Base-by-base conservation (phyloP, 2,113 vertebrate genomes). In the Microcebus jonahi region DNA sequence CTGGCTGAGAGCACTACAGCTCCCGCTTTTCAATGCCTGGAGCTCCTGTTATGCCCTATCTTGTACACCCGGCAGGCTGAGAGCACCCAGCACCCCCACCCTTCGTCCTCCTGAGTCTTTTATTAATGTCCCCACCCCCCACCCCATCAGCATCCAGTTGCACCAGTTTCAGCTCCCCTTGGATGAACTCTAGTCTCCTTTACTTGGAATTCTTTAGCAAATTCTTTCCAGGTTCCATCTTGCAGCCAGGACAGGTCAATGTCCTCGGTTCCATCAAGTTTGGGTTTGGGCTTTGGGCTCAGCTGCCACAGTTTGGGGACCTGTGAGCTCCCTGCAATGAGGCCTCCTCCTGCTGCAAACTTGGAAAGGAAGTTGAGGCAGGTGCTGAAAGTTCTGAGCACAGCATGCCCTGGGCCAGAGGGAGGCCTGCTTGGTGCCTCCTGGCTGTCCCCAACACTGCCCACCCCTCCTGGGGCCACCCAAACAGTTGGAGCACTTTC, bases 11-110 rank as follows among this genome's bases (percentile, higher is more conserved):
- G 67, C 18, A 29, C 2, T 34, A 55, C 17, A n/a, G 17, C 23
- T 21, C 0, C 0, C 25, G 25, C 31, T 96, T 73, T 55, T 36
- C 7, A 15, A 76, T 1, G 9, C 1, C 0, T 0, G 48, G 23
- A 53, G 23, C 45, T 71, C 27, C 12, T 17, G 20, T 45, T 42
- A 13, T 0, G 27, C 2, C 5, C 27, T 42, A 67, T 57, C 21
- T 20, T 0, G 2, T 7, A 34, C 3, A 21, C 23, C 20, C 50
- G 36, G 45, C 5, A 88, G 27, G 11, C 21, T 9, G 34, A 25
- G 18, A 71, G 39, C 61, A 27, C 39, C 6, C 8, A 39, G 71
- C 23, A 61, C 17, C 29, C 5, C 0, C 0, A 0, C 34, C 5
- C 29, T 18, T 31, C 59, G 8, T 4, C 8, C 15, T n/a, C 11